Evolutionary conservation across 2,888 invertebrate species (phyloP), one percentile per base, ranked within the genome.

Genomic region (Stenodera caucasica): DNA sequence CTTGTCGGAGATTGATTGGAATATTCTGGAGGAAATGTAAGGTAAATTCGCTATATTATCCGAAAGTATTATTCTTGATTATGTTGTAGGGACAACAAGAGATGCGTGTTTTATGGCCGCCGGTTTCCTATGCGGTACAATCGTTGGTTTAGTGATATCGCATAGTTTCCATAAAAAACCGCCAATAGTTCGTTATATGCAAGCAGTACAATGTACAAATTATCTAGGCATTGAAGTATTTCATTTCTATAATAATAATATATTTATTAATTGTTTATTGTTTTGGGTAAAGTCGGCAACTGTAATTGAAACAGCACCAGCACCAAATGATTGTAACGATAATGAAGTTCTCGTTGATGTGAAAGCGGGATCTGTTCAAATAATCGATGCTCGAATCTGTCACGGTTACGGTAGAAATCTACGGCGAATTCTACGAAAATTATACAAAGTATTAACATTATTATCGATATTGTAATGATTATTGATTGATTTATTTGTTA

Each of bases 311-410:
- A 84, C 85, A 71, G 80, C 80, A 15, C 78, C 80, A 70, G 82
- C 84, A 59, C 86, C 86, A 18, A 77, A 76, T 45, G 80, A 84
- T 50, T 80, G 82, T 67, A 79, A 76, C 33, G 80, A 84, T 1
- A 81, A 85, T 71, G 85, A 87, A 61, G 77, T 88, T 52, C 73
- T 88, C 58, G 81, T 88, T 40, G 84, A 84, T 80, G 87, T 88
- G 2, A 85, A 85, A 76, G 86, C 87, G 51, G 83, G 84, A 11
- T 84, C 86, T 4, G 78, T 88, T 21, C 85, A 87, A 68, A 73
- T 82, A 49, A 77, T 87, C 26, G 88, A 88, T 75, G 80, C 84
- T 33, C 82, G 84, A 75, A 85, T 88, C 68, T 84, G 84, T 66
- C 76, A 72, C 51, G 88, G 87, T n/a, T 87, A 87, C 70, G 80